Conservation (phyloP, 2,113 vertebrate genomes). For the Sterrhoptilus dennistouni region DNA sequence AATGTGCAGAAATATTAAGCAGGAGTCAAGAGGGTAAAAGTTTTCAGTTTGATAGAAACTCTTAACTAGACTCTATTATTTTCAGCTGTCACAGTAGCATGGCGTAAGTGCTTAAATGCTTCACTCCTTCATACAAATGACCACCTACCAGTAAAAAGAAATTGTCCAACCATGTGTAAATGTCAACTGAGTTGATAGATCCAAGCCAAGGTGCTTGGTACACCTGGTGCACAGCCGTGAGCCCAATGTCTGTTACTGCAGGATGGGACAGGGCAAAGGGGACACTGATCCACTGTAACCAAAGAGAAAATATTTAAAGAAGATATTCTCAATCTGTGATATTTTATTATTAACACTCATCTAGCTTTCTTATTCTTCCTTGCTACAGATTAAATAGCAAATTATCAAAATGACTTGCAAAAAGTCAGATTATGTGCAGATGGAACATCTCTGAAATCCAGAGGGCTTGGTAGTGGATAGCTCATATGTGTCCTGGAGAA, state of each 20-base stretch:
- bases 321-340: neutral
- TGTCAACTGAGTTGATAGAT: slow-evolving; percentile 78
- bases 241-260: slow-evolving; percentile 88
- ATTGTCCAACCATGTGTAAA: slow-evolving; percentile 91
- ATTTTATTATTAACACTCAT: neutral
- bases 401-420: neutral
- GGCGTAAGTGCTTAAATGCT: neutral
- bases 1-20: slow-evolving; percentile 1
- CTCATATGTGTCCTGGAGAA: neutral
- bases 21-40: slow-evolving; percentile 9
- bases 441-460: neutral
- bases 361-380: neutral
- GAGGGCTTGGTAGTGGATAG: neutral
- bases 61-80: neutral
- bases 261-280: slow-evolving; percentile 92
- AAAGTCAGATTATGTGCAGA: neutral
- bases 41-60: neutral
- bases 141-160: slow-evolving; percentile 88
- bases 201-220: slow-evolving; percentile 92
- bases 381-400: neutral
- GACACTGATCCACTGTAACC: slow-evolving; percentile 91
- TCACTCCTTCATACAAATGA: neutral
- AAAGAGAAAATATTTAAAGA: slow-evolving; percentile 42
- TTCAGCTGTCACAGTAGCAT: neutral
- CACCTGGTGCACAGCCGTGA: slow-evolving; percentile 82